Base-by-base conservation (phyloP, 2,113 vertebrate species). In the Pleuronectes platessa region DNA sequence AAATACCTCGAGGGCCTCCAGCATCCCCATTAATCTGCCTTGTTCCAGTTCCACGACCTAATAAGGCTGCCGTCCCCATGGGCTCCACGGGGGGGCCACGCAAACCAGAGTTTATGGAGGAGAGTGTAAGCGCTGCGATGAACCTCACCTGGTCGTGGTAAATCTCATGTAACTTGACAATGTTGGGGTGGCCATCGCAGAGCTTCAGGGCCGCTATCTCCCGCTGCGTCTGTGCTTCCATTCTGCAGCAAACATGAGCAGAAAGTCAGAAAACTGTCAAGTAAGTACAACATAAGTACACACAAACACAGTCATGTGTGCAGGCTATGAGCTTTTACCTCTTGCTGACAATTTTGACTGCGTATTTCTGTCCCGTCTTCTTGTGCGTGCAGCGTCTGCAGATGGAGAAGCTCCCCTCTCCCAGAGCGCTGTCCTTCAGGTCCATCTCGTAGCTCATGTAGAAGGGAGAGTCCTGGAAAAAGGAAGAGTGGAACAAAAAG, bases 401-500 rank as follows among this genome's bases (percentile, higher is more conserved):
- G 89, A 99, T 99, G 69, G 98, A 99, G 92, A 99, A 99, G 91
- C 98, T 99, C 51, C 98, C 98, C 92, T 99, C 98, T 68, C 98
- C 98, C 81, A 99, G 70, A 27, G 94, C 95, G 26, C 93, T 95
- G 90, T 98, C 96, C 90, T 96, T 98, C 88, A 99, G 92, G 92
- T 98, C 96, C 85, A 99, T 94, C 91, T 98, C 97, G 82, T 99
- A 99, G 90, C 95, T 96, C 75, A 95, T 95, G 74, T 99, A 98
- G 94, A 99, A 99, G n/a, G 96, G 95, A 1, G 97, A 99, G 92
- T 99, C 98, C 98, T 99, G 92, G 59, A 47, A n/a, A 2, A 4
- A 23, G 17, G 2, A 42, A 14, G 42, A 14, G 11, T 69, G 26
- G 45, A 15, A 27, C 5, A 2, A 35, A 37, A 37, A 35, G 2